phyloP scores from a whole-genome alignment of 1,140 invertebrate genomes.

The Neodiprion virginianus region DNA sequence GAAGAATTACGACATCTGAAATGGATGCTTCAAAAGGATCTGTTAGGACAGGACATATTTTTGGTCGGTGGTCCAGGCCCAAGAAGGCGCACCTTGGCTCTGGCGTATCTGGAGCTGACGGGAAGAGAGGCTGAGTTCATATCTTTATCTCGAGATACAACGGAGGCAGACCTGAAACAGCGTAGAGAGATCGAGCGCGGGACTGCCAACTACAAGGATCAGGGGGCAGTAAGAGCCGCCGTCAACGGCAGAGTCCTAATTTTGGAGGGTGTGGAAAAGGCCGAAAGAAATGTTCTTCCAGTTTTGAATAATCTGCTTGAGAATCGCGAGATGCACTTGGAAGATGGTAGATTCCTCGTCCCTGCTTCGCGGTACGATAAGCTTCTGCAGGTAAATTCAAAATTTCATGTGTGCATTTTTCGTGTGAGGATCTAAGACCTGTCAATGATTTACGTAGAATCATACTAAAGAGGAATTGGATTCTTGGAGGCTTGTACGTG shows the following conservation, averaged over 20 bases:
- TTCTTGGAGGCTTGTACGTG: slow-evolving; percentile 85
- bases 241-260: slow-evolving; percentile 87
- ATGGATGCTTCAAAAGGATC: slow-evolving; percentile 96
- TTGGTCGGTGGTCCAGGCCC: slow-evolving; percentile 90
- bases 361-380: slow-evolving; percentile 89
- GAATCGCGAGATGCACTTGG: slow-evolving; percentile 97
- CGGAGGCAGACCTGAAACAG: slow-evolving; percentile 96
- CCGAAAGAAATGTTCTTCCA: slow-evolving; percentile 95
- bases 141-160: slow-evolving; percentile 92
- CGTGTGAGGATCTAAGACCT: background rate
- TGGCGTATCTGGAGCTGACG: slow-evolving; percentile 89
- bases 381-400: slow-evolving; percentile 73
- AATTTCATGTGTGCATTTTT: slow-evolving; percentile 17
- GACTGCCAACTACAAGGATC: slow-evolving; percentile 92
- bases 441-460: slow-evolving; percentile 63
- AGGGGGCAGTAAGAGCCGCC: slow-evolving; percentile 93
- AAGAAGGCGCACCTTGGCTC: slow-evolving; percentile 76
- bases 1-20: slow-evolving; percentile 80
- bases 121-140: slow-evolving; percentile 93
- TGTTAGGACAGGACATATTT: slow-evolving; percentile 94
- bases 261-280: slow-evolving; percentile 97
- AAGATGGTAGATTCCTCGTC: slow-evolving; percentile 95
- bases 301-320: slow-evolving; percentile 98
- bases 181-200: slow-evolving; percentile 88
- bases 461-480: slow-evolving; percentile 82